phyloP scores from a whole-genome alignment of 2,113 vertebrate species.

The Cranoglanis bouderius region DNA sequence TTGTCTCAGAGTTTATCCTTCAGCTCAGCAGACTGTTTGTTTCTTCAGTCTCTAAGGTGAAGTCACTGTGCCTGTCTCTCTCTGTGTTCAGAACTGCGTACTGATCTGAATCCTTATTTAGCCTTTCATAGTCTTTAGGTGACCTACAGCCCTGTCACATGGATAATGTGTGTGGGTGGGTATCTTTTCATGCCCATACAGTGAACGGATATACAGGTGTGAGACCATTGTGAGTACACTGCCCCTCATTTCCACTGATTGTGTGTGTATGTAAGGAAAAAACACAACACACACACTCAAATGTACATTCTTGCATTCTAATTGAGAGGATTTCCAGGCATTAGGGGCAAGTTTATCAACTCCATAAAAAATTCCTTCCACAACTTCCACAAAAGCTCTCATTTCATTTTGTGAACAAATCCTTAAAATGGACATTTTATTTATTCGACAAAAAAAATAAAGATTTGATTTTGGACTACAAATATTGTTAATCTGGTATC shows the following conservation, averaged over 20 bases:
- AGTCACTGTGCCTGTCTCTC: neutral
- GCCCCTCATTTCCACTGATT: conserved; percentile 26
- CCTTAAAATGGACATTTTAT: neutral
- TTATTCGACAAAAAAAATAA: neutral
- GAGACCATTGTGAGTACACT: conserved; percentile 12
- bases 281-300: neutral
- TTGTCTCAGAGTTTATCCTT: conserved; percentile 5
- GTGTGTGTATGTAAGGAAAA: neutral
- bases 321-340: conserved; percentile 8
- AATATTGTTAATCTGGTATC: neutral
- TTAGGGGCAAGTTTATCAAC: neutral
- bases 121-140: neutral
- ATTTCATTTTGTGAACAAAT: neutral
- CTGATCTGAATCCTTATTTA: conserved; percentile 1
- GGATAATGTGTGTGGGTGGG: neutral
- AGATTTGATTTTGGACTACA: neutral
- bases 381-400: neutral
- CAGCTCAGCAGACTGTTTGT: conserved; percentile 2
- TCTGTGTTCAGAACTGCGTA: neutral
- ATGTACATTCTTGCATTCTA: neutral
- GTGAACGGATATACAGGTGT: conserved; percentile 1
- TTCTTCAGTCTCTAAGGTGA: conserved; percentile 29
- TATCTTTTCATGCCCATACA: neutral
- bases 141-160: neutral
- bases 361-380: neutral